These are phyloP conservation scores for Apistogramma diplotaenia DNA, from an alignment of 2,113 vertebrate species.

Conservation along the genomic window DNA sequence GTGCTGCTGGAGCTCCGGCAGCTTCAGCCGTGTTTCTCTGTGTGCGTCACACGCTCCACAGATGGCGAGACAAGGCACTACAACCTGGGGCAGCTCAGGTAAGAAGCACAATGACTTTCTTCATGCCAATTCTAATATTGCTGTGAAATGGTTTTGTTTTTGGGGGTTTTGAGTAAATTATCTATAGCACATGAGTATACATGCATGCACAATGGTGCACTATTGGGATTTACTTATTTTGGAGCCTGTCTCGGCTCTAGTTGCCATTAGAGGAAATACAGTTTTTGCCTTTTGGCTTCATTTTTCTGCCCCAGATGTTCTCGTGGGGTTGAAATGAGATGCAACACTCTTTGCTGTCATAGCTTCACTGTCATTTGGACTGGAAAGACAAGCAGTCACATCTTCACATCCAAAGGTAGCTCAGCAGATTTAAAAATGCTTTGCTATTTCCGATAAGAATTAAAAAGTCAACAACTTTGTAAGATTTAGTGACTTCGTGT, in stretches of 20 bases:
- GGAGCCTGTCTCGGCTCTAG: not conserved
- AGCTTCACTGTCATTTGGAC: not conserved
- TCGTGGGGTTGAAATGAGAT: not conserved
- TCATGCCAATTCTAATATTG: too few species aligned
- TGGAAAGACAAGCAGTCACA: not conserved
- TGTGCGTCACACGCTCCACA: slow-evolving; percentile 87
- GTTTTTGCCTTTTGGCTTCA: not conserved
- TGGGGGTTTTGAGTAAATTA: too few species aligned
- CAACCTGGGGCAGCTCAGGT: slow-evolving; percentile 93
- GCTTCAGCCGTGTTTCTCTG: slow-evolving; percentile 86
- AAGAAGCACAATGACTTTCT: too few species aligned
- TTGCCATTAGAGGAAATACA: not conserved
- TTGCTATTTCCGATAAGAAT: not conserved
- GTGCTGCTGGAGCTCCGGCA: slow-evolving; percentile 93
- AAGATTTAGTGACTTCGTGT: not conserved
- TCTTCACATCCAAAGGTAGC: not conserved
- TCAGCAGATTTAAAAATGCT: not conserved
- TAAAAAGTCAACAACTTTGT: not conserved
- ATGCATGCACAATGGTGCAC: too few species aligned
- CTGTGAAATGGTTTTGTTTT: too few species aligned
- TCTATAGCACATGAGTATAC: too few species aligned
- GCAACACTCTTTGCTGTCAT: not conserved
- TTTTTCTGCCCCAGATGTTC: not conserved
- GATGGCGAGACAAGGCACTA: slow-evolving; percentile 91
- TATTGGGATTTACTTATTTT: not conserved